Conservation (phyloP, 1,140 invertebrate species). For the Nephotettix cincticeps region DNA sequence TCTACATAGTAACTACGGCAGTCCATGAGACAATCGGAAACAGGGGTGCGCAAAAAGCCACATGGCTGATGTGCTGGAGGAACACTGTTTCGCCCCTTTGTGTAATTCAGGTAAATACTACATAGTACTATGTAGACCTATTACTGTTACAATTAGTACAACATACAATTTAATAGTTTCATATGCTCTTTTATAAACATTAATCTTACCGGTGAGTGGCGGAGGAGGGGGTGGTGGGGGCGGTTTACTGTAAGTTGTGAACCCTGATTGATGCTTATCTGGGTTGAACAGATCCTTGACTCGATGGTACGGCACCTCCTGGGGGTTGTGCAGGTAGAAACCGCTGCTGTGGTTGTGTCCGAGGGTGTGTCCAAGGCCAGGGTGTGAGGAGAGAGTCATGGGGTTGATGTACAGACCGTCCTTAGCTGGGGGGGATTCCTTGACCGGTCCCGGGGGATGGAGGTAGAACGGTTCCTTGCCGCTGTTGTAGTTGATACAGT, state of each 20-base stretch:
- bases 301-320: conserved; percentile 68
- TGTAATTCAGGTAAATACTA: no score
- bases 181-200: no score
- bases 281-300: conserved; percentile 74
- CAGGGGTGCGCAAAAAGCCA: no score
- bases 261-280: conserved; percentile 30
- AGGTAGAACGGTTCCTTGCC: conserved; percentile 68
- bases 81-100: no score
- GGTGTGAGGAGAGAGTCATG: conserved; percentile 53
- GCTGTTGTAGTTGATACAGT: conserved; percentile 52
- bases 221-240: conserved; percentile 45
- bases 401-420: conserved; percentile 81
- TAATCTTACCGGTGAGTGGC: conserved; percentile 44
- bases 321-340: conserved; percentile 81
- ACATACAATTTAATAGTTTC: no score
- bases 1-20: no score
- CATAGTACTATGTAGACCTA: no score
- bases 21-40: no score
- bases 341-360: conserved; percentile 47
- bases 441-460: conserved; percentile 58
- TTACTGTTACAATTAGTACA: no score
- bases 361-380: conserved; percentile 38
- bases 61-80: no score
- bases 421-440: conserved; percentile 28
- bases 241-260: conserved; percentile 12